Conservation (phyloP, 2,888 invertebrate species). For the Meta bourneti region DNA sequence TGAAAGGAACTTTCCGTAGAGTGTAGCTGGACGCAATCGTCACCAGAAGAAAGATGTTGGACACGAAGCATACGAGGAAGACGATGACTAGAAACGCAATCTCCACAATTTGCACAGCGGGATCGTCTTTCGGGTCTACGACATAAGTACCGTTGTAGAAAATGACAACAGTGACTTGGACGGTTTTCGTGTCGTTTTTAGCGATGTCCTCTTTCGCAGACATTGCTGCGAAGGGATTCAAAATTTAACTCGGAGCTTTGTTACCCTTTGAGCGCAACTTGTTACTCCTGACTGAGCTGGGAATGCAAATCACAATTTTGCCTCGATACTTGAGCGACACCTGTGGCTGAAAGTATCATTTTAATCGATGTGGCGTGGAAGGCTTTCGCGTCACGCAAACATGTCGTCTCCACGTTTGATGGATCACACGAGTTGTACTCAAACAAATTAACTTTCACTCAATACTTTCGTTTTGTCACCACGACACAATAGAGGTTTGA, state of each 20-base stretch:
- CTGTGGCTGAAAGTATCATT: slow-evolving; percentile 37
- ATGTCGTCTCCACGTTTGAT: too few relatives aligned
- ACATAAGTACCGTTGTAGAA: slow-evolving; percentile 41
- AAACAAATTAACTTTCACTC: too few relatives aligned
- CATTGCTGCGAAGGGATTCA: background rate
- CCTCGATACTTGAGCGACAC: slow-evolving; percentile 38
- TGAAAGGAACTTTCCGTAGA: slow-evolving; percentile 77
- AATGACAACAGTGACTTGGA: slow-evolving; percentile 45
- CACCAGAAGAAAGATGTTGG: slow-evolving; percentile 78
- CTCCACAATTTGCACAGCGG: slow-evolving; percentile 28
- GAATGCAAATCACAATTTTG: background rate
- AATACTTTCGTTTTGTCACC: slow-evolving; percentile 1
- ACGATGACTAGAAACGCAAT: slow-evolving; percentile 77
- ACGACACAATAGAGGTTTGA: background rate
- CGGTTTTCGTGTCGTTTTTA: slow-evolving; percentile 40
- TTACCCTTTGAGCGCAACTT: background rate
- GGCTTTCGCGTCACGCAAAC: too few relatives aligned
- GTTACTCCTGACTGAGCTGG: background rate
- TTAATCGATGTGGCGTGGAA: slow-evolving; percentile 19
- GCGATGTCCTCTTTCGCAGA: background rate
- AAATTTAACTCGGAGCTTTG: background rate
- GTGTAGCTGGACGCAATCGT: slow-evolving; percentile 78
- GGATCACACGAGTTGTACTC: too few relatives aligned
- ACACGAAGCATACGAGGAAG: slow-evolving; percentile 77
- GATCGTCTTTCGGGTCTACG: slow-evolving; percentile 16